Conservation (phyloP, 2,113 vertebrate genomes). For the Lates calcarifer region DNA sequence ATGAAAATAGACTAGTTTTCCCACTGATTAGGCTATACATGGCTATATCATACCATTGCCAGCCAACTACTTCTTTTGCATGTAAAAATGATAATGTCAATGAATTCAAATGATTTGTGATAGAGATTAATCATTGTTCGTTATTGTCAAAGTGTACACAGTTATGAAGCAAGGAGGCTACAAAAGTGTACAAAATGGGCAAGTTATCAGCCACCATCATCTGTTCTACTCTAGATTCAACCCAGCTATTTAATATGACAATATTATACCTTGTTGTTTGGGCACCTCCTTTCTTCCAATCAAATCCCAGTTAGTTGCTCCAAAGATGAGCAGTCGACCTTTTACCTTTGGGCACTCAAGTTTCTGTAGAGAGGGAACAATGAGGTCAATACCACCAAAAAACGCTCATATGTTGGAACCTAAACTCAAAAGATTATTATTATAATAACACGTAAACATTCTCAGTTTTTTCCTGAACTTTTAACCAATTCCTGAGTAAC, state of each 20-base stretch:
- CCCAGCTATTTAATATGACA: neutral
- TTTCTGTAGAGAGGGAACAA: constrained; percentile 84
- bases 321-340: constrained; percentile 95
- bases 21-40: neutral
- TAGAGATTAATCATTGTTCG: neutral
- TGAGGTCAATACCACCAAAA: neutral
- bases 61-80: neutral
- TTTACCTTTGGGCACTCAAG: constrained; percentile 93
- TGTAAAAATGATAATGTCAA: neutral
- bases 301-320: constrained; percentile 98
- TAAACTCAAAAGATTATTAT: neutral
- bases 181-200: neutral
- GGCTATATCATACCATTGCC: too few relatives aligned
- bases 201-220: neutral
- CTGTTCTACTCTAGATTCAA: neutral
- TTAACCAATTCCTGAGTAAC: neutral
- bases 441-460: neutral
- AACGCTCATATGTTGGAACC: neutral
- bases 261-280: constrained; percentile 91
- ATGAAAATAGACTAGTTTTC: neutral
- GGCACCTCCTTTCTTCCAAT: constrained; percentile 98
- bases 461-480: neutral
- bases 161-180: neutral
- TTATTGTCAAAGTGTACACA: neutral
- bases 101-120: neutral